A percentile compares a stretch with the other conserved stretches of the same genome.
phyloP scores from a whole-genome alignment of 2,797 vertebrate genomes.

The Pangasius macronema region DNA sequence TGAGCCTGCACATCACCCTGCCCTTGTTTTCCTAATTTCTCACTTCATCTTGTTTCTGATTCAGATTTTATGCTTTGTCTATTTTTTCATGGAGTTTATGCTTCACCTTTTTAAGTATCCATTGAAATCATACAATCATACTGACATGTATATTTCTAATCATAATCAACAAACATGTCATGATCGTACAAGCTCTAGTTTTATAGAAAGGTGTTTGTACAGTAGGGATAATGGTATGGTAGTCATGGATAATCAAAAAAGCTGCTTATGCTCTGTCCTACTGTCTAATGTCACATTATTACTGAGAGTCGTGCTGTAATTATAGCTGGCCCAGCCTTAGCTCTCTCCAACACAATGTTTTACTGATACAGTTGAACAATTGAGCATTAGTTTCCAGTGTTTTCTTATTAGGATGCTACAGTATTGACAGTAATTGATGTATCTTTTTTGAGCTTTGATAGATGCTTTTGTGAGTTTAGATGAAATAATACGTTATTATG shows the following conservation, averaged over 20 bases:
- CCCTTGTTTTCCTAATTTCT: background rate
- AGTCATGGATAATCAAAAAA: background rate
- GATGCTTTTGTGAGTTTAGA: background rate
- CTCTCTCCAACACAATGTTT: background rate
- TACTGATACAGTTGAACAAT: background rate
- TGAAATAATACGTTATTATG: conserved; percentile 3
- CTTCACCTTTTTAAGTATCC: background rate
- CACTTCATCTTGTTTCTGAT: background rate
- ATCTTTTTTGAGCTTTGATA: background rate
- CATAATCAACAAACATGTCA: background rate
- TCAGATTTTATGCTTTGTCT: background rate
- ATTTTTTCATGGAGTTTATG: background rate
- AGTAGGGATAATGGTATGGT: background rate
- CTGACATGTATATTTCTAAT: background rate
- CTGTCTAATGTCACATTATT: background rate
- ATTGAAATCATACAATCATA: background rate
- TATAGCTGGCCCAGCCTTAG: background rate
- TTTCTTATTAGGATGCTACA: background rate
- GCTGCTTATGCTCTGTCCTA: background rate
- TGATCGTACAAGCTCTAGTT: background rate
- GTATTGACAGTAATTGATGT: background rate
- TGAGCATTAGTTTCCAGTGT: background rate
- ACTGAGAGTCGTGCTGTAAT: background rate
- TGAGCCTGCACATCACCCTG: background rate
- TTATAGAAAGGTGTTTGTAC: background rate